Evolutionary conservation across 1,140 invertebrate genomes (phyloP).

Genomic region (Megalonaias nervosa): DNA sequence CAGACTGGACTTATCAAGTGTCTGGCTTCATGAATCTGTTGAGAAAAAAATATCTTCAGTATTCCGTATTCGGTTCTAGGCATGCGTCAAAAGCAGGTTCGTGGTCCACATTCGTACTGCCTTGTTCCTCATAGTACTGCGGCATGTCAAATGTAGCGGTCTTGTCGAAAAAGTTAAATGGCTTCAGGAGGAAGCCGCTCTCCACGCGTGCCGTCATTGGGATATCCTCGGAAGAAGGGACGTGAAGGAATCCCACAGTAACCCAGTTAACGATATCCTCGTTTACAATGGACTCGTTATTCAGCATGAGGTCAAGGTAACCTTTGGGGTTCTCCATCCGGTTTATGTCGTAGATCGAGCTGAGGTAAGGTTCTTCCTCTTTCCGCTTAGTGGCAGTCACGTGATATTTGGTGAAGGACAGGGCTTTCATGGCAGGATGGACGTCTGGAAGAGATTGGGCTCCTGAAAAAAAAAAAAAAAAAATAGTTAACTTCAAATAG

Average conservation of each 20-base stretch:
- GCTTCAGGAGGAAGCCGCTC: constrained; percentile 29
- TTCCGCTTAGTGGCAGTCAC: constrained; percentile 33
- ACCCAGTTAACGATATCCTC: constrained; percentile 38
- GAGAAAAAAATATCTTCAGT: too few relatives aligned
- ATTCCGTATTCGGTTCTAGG: constrained; percentile 4
- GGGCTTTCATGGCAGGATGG: constrained; percentile 28
- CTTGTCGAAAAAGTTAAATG: constrained; percentile 39
- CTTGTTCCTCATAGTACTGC: constrained; percentile 15
- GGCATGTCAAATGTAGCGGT: constrained; percentile 36
- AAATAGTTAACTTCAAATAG: too few relatives aligned
- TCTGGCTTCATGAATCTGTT: too few relatives aligned
- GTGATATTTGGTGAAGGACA: constrained; percentile 38
- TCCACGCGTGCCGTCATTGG: constrained; percentile 35
- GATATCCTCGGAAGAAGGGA: constrained; percentile 37
- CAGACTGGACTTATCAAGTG: too few relatives aligned
- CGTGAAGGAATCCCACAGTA: constrained; percentile 35
- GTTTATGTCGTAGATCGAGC: constrained; percentile 35
- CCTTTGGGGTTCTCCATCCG: constrained; percentile 20
- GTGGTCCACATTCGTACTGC: constrained; percentile 7
- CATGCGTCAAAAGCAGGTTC: constrained; percentile 25
- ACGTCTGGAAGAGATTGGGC: constrained; percentile 24
- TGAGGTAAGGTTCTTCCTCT: constrained; percentile 28
- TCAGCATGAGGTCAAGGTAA: constrained; percentile 17
- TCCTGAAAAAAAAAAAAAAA: background rate
- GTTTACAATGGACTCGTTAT: constrained; percentile 28